These are phyloP conservation scores for Cryptophagus acutangulus DNA, from an alignment of 2,888 invertebrate species.

Conservation along the genomic window DNA sequence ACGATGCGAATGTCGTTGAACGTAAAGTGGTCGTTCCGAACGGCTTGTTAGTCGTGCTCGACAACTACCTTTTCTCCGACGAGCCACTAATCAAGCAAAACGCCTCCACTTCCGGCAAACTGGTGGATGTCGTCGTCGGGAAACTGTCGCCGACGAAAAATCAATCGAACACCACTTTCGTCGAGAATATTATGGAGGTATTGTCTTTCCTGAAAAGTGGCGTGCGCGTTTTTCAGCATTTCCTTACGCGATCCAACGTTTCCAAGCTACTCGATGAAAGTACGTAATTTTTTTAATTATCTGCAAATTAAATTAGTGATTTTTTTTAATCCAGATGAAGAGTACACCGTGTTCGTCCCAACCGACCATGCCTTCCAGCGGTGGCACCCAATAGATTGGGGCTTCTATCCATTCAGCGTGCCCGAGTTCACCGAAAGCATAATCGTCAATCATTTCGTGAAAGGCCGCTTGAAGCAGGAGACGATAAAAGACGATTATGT, in stretches of 20 bases:
- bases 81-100: constrained; percentile 24
- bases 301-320: constrained; percentile 10
- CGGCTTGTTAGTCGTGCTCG: constrained; percentile 47
- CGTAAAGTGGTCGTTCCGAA: constrained; percentile 47
- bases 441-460: constrained; percentile 58
- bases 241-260: constrained; percentile 57
- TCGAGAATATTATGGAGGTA: constrained; percentile 52
- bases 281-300: constrained; percentile 32
- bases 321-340: constrained; percentile 49
- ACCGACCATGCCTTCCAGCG: constrained; percentile 62
- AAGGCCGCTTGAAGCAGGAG: constrained; percentile 54
- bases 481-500: constrained; percentile 53
- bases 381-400: constrained; percentile 67
- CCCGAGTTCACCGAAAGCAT: constrained; percentile 60
- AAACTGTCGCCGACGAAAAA: constrained; percentile 23
- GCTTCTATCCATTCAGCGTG: constrained; percentile 64
- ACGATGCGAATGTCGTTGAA: constrained; percentile 46
- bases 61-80: constrained; percentile 48
- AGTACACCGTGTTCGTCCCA: constrained; percentile 60
- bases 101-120: constrained; percentile 15
- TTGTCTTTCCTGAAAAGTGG: constrained; percentile 58
- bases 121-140: not conserved
- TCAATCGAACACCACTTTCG: constrained; percentile 43
- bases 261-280: constrained; percentile 54
- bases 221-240: constrained; percentile 60